These are phyloP conservation scores for Drosophila peninsularis DNA, from an alignment of 2,888 invertebrate species.

Conservation along the genomic window DNA sequence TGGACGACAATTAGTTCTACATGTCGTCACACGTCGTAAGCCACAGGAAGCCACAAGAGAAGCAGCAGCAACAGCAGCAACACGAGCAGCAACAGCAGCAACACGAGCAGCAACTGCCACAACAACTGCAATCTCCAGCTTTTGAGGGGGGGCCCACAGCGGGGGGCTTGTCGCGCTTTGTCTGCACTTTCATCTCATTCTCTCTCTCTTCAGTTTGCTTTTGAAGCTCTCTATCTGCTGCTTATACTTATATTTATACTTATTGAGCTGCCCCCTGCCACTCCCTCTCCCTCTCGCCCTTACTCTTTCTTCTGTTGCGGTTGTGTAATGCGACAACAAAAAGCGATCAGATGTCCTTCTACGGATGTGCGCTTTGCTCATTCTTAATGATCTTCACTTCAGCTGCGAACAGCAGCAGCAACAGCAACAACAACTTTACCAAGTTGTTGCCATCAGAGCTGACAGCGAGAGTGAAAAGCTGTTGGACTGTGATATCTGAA, in stretches of 20 bases:
- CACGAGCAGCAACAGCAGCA: slow-evolving; percentile 25
- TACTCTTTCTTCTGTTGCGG: slow-evolving; percentile 45
- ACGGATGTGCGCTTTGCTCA: slow-evolving; percentile 79
- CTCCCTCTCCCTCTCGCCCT: background rate
- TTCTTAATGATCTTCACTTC: slow-evolving; percentile 71
- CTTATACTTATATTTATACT: slow-evolving; percentile 27
- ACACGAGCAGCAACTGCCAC: slow-evolving; percentile 16
- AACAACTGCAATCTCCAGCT: slow-evolving; percentile 26
- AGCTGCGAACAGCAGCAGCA: slow-evolving; percentile 28
- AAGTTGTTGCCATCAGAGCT: slow-evolving; percentile 15
- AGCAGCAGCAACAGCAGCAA: slow-evolving; percentile 21
- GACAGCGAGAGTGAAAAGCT: slow-evolving; percentile 19
- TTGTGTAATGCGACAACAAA: slow-evolving; percentile 75
- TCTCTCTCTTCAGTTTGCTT: slow-evolving; percentile 42
- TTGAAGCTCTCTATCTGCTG: slow-evolving; percentile 24
- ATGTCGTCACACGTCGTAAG: slow-evolving; percentile 82
- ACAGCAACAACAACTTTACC: slow-evolving; percentile 6
- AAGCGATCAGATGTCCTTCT: slow-evolving; percentile 83
- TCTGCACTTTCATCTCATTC: slow-evolving; percentile 70
- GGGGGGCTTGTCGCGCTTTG: slow-evolving; percentile 47
- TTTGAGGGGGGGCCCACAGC: slow-evolving; percentile 47
- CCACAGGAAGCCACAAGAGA: slow-evolving; percentile 80
- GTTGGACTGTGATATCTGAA: slow-evolving; percentile 19
- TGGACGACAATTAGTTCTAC: slow-evolving; percentile 84
- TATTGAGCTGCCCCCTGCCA: background rate